Evolutionary conservation across 2,888 invertebrate genomes (phyloP), one percentile per base, ranked within the genome.

Genomic region (Pheosia gnoma): DNA sequence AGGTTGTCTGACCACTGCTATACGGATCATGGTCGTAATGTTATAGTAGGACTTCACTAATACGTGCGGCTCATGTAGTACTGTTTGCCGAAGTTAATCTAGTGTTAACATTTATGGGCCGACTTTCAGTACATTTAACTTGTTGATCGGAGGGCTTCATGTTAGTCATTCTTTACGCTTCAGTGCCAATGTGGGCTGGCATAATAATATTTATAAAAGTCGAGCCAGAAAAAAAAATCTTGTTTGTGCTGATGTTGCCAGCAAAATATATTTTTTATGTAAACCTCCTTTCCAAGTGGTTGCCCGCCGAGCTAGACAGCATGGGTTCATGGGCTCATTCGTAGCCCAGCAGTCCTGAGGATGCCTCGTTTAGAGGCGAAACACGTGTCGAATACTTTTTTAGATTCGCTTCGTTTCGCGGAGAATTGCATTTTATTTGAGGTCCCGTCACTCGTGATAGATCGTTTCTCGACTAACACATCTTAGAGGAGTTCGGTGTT

Each of bases 61-160:
- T 11, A n/a, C 25, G 6, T 49, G 38, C 53, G 37, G 9, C 37
- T 37, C 52, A 37, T 53, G 3, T 38, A 38, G 37, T 8, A 53
- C 36, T 13, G 4, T 8, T 36, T 11, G 53, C 11, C 36, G 37
- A 51, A 37, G 53, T 53, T 11, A 53, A 53, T 53, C 25, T 53
- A 53, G 53, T 38, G 53, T 37, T 11, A 53, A 53, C 53, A 53
- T 53, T 53, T 53, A 53, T 38, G 53, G 4, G 5, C 11, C 5
- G 13, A 8, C 53, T 53, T 53, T 11, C 11, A 38, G 53, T 53
- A 53, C 53, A 53, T 53, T 53, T 53, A 36, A 53, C 53, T 11
- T 53, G 25, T 53, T 37, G 53, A 53, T 53, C 53, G 37, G 3
- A 7, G 13, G 25, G 25, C 25, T 5, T 11, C 47, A 4, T 47